Evolutionary conservation across 2,888 invertebrate species (phyloP), one percentile per base, ranked within the genome.

Genomic region (Metellina segmentata): DNA sequence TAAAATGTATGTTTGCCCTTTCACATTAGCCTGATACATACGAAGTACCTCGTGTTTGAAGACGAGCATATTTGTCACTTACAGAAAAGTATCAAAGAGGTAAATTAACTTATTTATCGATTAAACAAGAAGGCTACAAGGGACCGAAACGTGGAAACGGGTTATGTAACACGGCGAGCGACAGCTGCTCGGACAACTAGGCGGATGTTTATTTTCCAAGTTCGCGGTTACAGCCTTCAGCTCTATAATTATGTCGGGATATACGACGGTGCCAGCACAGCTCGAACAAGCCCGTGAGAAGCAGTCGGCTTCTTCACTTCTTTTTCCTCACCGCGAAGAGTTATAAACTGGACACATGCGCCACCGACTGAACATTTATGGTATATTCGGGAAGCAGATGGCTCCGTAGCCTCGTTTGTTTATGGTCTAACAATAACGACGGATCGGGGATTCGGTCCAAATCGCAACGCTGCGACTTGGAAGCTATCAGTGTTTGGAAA

Each of bases 311-410:
- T 82, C 81, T 81, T 86, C 16, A 20, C 78, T 75, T 20, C 75
- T 83, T 83, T 83, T 75, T 75, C 19, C 49, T 6, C 70, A 51
- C 79, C 86, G 19, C 78, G 77, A 70, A 81, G 72, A 88, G 88
- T 81, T 88, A 81, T 88, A 88, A 88, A 88, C 49, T 74, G 81
- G 88, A 88, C 88, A 81, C 88, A 81, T 61, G 16, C 48, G 81
- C 72, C 49, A 49, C n/a, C 78, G 77, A 85, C 51, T 79, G 72
- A 52, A 72, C 79, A 71, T 81, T 88, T 88, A 88, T 81, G 49
- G 74, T 61, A 53, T 8, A 70, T 34, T 61, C 75, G 13, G 81
- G 81, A 61, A 81, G 81, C 88, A 88, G 81, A 81, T 88, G 88
- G 88, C 74, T 49, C 74, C 16, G 81, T n/a, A 48, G 81, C 71